A percentile compares a stretch with the other conserved stretches of the same genome.
phyloP scores from a whole-genome alignment of 2,888 invertebrate species.

The Sericinus montela region DNA sequence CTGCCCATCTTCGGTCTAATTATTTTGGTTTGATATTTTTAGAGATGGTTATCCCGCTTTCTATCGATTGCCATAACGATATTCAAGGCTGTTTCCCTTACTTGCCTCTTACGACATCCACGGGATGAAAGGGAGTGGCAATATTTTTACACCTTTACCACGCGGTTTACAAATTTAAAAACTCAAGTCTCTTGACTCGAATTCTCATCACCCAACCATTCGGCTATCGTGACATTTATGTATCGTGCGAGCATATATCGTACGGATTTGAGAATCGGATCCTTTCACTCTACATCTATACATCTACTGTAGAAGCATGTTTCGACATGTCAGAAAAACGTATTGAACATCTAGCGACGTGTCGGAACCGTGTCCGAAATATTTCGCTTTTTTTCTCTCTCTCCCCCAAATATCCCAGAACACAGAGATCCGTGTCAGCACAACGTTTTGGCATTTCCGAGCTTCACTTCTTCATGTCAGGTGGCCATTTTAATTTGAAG shows the following conservation, averaged over 20 bases:
- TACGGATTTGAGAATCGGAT: slow-evolving; percentile 28
- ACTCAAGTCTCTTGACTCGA: no score
- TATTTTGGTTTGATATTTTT: no score
- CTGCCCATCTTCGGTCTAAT: no score
- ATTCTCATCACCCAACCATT: no score
- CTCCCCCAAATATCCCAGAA: slow-evolving; percentile 19
- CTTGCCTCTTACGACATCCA: no score
- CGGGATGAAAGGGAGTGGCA: no score
- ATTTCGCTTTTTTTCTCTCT: slow-evolving; percentile 27
- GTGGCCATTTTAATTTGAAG: slow-evolving; percentile 7
- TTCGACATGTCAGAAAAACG: slow-evolving; percentile 37
- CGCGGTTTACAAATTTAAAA: no score
- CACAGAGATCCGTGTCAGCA: slow-evolving; percentile 23
- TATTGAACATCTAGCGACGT: slow-evolving; percentile 26
- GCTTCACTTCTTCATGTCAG: background rate
- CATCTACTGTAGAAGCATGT: slow-evolving; percentile 53
- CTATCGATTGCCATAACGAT: no score
- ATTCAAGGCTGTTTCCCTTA: no score
- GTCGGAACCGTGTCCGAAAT: slow-evolving; percentile 32
- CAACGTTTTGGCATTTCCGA: slow-evolving; percentile 15
- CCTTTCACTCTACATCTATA: slow-evolving; percentile 38
- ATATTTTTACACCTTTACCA: no score
- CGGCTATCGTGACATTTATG: no score
- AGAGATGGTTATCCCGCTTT: no score
- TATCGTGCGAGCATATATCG: slow-evolving; percentile 6